Percentiles rank a stretch among this genome's conserved stretches.
Evolutionary conservation across 53 echinoderm and acorn worm genomes (phyloP).

Genomic region (Patiria pectinifera): DNA sequence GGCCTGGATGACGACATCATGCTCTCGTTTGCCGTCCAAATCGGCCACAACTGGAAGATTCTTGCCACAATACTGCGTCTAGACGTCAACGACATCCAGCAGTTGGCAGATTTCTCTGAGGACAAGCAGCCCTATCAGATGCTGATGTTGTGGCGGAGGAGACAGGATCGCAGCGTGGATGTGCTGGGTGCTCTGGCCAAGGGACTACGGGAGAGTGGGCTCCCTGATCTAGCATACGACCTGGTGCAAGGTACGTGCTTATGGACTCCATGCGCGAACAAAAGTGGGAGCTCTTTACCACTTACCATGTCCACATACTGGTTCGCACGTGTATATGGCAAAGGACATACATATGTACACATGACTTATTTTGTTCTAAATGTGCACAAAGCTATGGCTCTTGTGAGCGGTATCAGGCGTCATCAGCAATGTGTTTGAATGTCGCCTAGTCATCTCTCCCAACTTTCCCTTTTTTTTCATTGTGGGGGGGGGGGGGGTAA

Average conservation of each 20-base stretch:
- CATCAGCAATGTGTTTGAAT: too few relatives aligned
- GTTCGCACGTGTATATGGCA: too few relatives aligned
- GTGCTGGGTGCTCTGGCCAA: slow-evolving; percentile 55
- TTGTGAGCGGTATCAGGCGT: too few relatives aligned
- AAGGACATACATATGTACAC: too few relatives aligned
- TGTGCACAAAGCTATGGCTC: too few relatives aligned
- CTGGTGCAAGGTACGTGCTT: slow-evolving; percentile 55
- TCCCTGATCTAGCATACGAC: slow-evolving; percentile 28
- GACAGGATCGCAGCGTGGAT: slow-evolving; percentile 41
- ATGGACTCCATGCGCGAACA: neutral
- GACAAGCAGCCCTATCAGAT: slow-evolving; percentile 63
- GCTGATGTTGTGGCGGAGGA: slow-evolving; percentile 62
- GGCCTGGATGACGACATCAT: slow-evolving; percentile 61
- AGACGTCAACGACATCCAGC: neutral
- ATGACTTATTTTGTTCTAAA: too few relatives aligned
- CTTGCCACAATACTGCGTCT: neutral
- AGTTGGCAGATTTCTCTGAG: neutral
- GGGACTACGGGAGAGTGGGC: slow-evolving; percentile 46
- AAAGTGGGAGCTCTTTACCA: neutral
- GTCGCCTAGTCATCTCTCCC: too few relatives aligned
- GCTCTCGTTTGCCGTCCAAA: slow-evolving; percentile 40
- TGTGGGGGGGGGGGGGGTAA: too few relatives aligned
- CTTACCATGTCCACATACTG: neutral
- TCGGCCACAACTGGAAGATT: slow-evolving; percentile 39
- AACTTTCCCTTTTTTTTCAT: too few relatives aligned